These are phyloP conservation scores for Atractosteus spatula DNA, from an alignment of 2,113 vertebrate species.

Conservation along the genomic window DNA sequence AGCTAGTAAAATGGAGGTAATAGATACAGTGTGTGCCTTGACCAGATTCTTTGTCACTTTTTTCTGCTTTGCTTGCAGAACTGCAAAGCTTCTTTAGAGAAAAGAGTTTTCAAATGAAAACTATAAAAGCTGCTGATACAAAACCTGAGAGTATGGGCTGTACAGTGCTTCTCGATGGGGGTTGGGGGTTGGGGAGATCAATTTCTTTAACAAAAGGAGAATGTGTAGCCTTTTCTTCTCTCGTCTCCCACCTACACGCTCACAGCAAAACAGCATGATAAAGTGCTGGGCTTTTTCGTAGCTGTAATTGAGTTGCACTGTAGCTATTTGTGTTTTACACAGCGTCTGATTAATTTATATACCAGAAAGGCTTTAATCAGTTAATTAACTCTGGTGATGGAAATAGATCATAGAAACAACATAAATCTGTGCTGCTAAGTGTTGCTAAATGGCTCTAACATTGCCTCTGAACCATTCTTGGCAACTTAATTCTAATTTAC, in stretches of 20 bases:
- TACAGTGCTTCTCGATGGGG: too few species aligned
- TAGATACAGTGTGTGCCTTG: too few species aligned
- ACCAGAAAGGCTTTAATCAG: slow-evolving; percentile 19
- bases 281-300: too few species aligned
- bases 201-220: not conserved
- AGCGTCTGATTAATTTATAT: slow-evolving; percentile 19
- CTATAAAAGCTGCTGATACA: too few species aligned
- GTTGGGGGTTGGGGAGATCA: not conserved
- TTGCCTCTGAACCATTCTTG: slow-evolving; percentile 13
- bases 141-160: too few species aligned
- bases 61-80: too few species aligned
- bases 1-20: too few species aligned
- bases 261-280: not conserved
- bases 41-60: too few species aligned
- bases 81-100: too few species aligned
- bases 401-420: slow-evolving; percentile 8
- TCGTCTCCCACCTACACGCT: not conserved
- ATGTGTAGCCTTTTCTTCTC: too few species aligned
- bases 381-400: slow-evolving; percentile 28
- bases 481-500: slow-evolving; percentile 26
- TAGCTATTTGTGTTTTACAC: not conserved
- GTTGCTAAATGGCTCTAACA: slow-evolving; percentile 21
- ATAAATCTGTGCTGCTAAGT: slow-evolving; percentile 15
- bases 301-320: slow-evolving; percentile 5
- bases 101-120: too few species aligned